phyloP scores from a whole-genome alignment of 2,888 invertebrate species.

The Epirrhoe tristata region DNA sequence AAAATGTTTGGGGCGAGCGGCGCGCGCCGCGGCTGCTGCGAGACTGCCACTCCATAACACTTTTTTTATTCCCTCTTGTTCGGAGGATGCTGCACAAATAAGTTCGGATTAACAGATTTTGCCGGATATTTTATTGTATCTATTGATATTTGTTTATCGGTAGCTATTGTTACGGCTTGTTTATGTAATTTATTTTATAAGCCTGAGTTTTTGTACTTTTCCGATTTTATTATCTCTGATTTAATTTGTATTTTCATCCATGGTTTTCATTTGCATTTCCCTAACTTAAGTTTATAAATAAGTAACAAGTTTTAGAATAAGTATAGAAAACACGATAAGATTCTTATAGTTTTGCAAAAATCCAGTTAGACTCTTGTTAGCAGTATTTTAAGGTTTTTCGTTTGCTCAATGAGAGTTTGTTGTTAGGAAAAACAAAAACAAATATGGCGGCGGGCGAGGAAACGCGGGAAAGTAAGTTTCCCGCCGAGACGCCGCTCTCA shows the following conservation, averaged over 20 bases:
- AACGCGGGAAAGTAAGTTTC: conserved; percentile 83
- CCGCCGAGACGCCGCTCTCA: conserved; percentile 77
- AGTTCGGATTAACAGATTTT: conserved; percentile 66
- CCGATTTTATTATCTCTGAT: not conserved
- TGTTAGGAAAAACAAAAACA: conserved; percentile 45
- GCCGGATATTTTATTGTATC: conserved; percentile 38
- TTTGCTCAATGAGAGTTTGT: conserved; percentile 7
- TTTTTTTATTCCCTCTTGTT: conserved; percentile 78
- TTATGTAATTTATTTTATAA: conserved; percentile 18
- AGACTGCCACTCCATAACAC: conserved; percentile 66
- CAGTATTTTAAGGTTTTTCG: conserved; percentile 29
- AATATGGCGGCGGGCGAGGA: conserved; percentile 66
- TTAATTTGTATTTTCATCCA: not conserved
- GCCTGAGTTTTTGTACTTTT: conserved; percentile 8
- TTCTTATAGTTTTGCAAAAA: conserved; percentile 37
- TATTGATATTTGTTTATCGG: conserved; percentile 29
- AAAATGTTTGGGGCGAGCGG: conserved; percentile 78
- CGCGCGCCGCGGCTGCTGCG: conserved; percentile 76
- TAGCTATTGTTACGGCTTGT: conserved; percentile 29
- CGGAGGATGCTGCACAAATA: conserved; percentile 75
- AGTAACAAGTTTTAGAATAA: not conserved
- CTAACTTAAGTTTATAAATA: not conserved
- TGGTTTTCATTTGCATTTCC: not conserved
- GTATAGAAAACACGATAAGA: conserved; percentile 34
- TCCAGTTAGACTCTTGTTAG: conserved; percentile 73